Evolutionary conservation across 1,140 invertebrate genomes (phyloP).

Genomic region (Meteorus sp.): DNA sequence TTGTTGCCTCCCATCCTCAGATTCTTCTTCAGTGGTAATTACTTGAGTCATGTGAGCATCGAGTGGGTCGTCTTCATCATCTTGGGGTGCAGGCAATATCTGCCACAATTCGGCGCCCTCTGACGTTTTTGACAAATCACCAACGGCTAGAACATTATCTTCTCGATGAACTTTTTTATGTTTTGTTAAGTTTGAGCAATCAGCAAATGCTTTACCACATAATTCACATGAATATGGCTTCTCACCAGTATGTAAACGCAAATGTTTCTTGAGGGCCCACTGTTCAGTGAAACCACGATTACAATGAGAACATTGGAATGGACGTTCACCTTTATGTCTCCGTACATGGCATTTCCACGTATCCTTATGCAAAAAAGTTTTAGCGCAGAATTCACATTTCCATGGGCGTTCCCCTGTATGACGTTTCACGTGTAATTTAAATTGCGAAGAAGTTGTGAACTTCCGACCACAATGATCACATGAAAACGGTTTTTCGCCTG

Average conservation of each 20-base stretch:
- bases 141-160: conserved; percentile 35
- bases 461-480: conserved; percentile 71
- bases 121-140: conserved; percentile 33
- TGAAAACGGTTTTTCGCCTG: conserved; percentile 66
- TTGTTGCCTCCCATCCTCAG: conserved; percentile 48
- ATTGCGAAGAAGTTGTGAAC: conserved; percentile 72
- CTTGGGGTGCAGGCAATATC: conserved; percentile 41
- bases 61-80: conserved; percentile 38
- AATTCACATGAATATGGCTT: conserved; percentile 76
- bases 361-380: conserved; percentile 69
- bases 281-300: conserved; percentile 67
- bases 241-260: conserved; percentile 70
- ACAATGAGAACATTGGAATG: conserved; percentile 66
- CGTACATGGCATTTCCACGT: conserved; percentile 67
- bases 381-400: conserved; percentile 64
- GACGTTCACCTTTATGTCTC: conserved; percentile 66
- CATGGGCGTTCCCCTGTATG: conserved; percentile 68
- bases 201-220: conserved; percentile 76
- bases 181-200: conserved; percentile 69
- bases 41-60: conserved; percentile 37
- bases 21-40: conserved; percentile 39
- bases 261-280: conserved; percentile 70
- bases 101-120: conserved; percentile 47
- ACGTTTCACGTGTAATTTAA: conserved; percentile 64
- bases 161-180: conserved; percentile 62